phyloP scores from a whole-genome alignment of 2,888 invertebrate species.

The Ceriagrion tenellum region DNA sequence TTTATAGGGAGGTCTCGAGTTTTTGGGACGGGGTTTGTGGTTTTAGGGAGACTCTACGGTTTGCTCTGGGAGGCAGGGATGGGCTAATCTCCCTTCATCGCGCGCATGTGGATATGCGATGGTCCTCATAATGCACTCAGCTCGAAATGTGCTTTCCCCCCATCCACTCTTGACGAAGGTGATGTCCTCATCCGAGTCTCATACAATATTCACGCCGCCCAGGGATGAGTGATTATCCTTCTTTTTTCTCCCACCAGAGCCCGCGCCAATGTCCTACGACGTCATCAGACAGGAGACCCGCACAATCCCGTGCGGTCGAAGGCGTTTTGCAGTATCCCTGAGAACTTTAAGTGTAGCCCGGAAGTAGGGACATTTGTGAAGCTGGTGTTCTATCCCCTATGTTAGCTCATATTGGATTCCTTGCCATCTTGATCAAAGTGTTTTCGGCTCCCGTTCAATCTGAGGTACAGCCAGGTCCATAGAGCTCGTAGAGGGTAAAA shows the following conservation, averaged over 20 bases:
- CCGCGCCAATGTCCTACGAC: not conserved
- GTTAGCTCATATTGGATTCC: too few species aligned
- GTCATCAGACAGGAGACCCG: not conserved
- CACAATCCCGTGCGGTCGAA: not conserved
- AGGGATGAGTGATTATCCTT: not conserved
- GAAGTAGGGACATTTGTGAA: too few species aligned
- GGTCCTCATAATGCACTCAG: not conserved
- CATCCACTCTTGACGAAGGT: not conserved
- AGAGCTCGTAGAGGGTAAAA: too few species aligned
- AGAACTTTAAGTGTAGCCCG: too few species aligned
- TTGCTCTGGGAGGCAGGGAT: not conserved
- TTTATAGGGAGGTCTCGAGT: too few species aligned
- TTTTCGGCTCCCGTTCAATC: too few species aligned
- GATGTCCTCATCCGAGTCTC: conserved; percentile 7
- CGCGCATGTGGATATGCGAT: not conserved
- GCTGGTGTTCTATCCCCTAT: too few species aligned
- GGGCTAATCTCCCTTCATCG: not conserved
- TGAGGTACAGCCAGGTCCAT: too few species aligned
- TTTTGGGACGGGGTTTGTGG: not conserved
- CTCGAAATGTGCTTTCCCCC: not conserved
- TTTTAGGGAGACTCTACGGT: not conserved
- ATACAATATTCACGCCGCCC: not conserved
- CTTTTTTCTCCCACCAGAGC: not conserved
- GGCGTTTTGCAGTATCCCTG: not conserved
- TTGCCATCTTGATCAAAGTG: too few species aligned